Evolutionary conservation across 2,113 vertebrate genomes (phyloP), one percentile per base, ranked within the genome.

Genomic region (Phrynosoma blainvillii): DNA sequence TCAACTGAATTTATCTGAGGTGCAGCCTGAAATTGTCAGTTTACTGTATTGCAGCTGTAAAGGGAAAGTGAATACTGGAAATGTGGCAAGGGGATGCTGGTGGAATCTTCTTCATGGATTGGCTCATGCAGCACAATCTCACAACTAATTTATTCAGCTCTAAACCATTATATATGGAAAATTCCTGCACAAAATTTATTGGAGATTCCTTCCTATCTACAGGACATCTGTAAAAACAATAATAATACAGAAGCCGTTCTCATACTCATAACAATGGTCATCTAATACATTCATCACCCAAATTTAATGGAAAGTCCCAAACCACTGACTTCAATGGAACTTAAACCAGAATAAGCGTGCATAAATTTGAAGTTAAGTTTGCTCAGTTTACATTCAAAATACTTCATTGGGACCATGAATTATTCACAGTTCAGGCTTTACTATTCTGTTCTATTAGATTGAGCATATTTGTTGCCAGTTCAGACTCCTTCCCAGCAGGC

Each of bases 401-500:
- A 77, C 23, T 83, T 88, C 36, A 77, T 56, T 77, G 66, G 40
- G 25, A n/a, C 42, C 23, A 78, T 88, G 84, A 88, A 84, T 84
- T 78, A 84, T 88, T 78, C 62, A 87, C 65, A 78, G 75, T 77
- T 73, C 14, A 74, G 18, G 27, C 36, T 87, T 73, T 73, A 27
- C 52, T 59, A 74, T 78, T 56, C n/a, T 88, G 23, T n/a, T 83
- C 30, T 84, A 83, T 83, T 70, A 78, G 87, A 70, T 68, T 16
- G 74, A 88, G 32, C 40, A 73, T 23, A 36, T 42, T 56, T 88
- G 74, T 78, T 78, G 62, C 62, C 62, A 83, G 47, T 84, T 70
- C 74, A 78, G 83, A 84, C 83, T 84, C 75, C 62, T 84, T 88
- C 73, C 74, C 62, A 84, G 75, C 62, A 84, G 47, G 81, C 81